Percentiles rank a stretch among this genome's conserved stretches.
These are phyloP conservation scores for Telmatherina bonti DNA, from an alignment of 2,797 vertebrate species.

Conservation along the genomic window DNA sequence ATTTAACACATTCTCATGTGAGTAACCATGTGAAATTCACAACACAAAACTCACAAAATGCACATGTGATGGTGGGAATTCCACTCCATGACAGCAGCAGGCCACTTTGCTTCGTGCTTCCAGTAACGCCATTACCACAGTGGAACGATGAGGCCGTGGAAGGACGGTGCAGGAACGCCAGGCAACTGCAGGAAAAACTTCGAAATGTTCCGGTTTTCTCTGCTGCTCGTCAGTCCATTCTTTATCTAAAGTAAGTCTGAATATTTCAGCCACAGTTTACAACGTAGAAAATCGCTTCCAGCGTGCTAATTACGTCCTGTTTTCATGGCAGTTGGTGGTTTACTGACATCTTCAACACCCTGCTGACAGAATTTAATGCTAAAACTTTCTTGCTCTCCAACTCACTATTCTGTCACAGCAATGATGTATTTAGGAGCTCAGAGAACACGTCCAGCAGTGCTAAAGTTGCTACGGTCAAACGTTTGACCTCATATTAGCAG, in stretches of 20 bases:
- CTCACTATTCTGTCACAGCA: background rate
- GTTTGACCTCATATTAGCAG: conserved; percentile 22
- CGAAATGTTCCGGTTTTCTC: background rate
- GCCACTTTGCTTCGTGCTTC: background rate
- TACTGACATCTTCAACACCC: background rate
- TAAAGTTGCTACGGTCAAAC: conserved; percentile 19
- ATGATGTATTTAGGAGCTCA: background rate
- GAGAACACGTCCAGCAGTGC: background rate
- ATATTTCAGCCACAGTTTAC: background rate
- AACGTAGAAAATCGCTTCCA: too few relatives aligned
- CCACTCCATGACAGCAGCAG: background rate
- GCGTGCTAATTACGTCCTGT: too few relatives aligned
- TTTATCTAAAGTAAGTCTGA: background rate
- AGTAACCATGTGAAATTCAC: background rate
- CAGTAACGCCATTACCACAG: too few relatives aligned
- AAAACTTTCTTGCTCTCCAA: background rate
- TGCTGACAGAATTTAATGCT: background rate
- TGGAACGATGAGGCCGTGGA: background rate
- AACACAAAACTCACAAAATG: background rate
- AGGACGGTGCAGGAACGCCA: background rate
- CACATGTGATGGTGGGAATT: background rate
- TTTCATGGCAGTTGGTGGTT: background rate
- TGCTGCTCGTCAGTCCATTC: background rate
- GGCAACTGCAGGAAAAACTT: background rate
- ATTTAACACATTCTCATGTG: background rate